Evolutionary conservation across 2,888 invertebrate species (phyloP), one percentile per base, ranked within the genome.

Genomic region (Amblyjoppa proteus): DNA sequence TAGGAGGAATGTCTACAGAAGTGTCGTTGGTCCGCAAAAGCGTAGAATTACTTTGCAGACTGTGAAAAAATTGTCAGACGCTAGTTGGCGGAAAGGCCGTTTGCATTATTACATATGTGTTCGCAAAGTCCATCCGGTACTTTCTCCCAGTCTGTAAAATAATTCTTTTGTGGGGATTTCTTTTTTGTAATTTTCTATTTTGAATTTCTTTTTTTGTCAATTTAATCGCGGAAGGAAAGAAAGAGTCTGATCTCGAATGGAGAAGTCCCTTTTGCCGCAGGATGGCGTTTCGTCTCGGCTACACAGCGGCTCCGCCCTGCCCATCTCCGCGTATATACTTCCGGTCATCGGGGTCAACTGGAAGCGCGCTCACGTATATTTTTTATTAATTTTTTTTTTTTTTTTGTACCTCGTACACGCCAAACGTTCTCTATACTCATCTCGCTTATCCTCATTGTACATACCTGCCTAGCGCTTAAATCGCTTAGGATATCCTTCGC

Each of bases 311-410:
- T 49, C 45, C 45, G 13, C 45, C 45, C 45, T 49, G 13, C 16
- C 16, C 16, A 49, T 78, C 81, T 45, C 85, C 89, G 88, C 88
- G 87, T 87, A 87, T 80, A 85, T 84, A 49, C 45, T 90, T 90
- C 89, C 88, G 89, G 89, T 89, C 89, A 88, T 86, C 16, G 87
- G 88, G 53, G 88, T 90, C 89, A 90, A 89, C 86, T 70, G 84
- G 81, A 86, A 80, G 31, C 80, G 71, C 68, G 76, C 76, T 81
- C 80, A 69, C 69, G 66, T 51, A 68, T 77, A 20, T 74, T 75
- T 70, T 68, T 25, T 56, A 56, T 56, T n/a, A 1, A 53, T 16
- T 13, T 13, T 41, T 41, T 41, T 49, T 16, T 16, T 13, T 49
- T 41, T 49, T 49, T 49, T 49, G 16, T 49, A 49, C 45, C 45